Evolutionary conservation across 2,797 vertebrate species (phyloP).

Genomic region (Clamator glandarius): DNA sequence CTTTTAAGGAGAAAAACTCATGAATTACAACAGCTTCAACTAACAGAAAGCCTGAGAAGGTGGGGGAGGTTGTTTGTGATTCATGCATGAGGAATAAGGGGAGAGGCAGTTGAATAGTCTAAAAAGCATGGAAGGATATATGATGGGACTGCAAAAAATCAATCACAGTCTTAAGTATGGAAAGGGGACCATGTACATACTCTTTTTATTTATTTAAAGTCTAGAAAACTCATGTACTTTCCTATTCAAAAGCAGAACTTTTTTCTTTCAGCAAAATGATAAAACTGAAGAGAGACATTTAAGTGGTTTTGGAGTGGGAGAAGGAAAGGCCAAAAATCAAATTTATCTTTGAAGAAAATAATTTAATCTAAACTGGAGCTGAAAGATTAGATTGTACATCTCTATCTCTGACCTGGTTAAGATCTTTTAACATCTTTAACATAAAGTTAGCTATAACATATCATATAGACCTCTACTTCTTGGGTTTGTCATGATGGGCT

Average conservation of each 20-base stretch:
- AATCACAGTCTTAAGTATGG: neutral
- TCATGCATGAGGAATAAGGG: neutral
- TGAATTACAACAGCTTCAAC: neutral
- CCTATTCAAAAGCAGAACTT: neutral
- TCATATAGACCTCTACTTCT: neutral
- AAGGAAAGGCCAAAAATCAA: neutral
- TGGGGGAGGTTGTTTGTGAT: neutral
- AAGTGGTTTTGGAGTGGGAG: neutral
- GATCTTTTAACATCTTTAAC: neutral
- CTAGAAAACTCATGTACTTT: neutral
- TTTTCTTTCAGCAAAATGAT: neutral
- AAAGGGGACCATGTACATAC: neutral
- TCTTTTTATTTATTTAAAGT: neutral
- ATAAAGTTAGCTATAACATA: no score
- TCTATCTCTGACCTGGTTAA: neutral
- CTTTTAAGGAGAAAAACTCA: neutral
- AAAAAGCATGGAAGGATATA: neutral
- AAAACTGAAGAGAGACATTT: neutral
- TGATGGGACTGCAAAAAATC: neutral
- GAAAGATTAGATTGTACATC: neutral
- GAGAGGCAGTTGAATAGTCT: neutral
- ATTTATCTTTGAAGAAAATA: neutral
- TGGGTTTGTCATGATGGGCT: neutral
- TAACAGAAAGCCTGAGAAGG: neutral
- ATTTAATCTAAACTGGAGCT: neutral